Base-by-base conservation (phyloP, 2,888 invertebrate species). In the Apoderus coryli region DNA sequence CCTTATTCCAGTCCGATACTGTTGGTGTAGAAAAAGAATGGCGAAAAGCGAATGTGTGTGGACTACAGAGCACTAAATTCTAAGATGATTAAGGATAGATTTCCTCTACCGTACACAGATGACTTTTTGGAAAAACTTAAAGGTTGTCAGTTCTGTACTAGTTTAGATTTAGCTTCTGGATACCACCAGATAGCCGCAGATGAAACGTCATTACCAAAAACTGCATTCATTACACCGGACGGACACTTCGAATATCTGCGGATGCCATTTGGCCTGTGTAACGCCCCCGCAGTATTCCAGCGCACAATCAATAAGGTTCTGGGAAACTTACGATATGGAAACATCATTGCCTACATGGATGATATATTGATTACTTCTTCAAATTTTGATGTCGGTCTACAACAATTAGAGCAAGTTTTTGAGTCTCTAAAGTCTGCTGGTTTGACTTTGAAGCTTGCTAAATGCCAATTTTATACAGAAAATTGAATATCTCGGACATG, bases 261-360 rank as follows among this genome's bases (percentile, higher is more conserved):
- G 2, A 44, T 50, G 47, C 45, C 47, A 4, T 55, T 52, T 29
- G 51, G 50, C 3, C 35, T 52, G 4, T 31, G 41, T 2, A 51
- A 51, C 23, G 48, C 49, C 1, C 47, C 47, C 4, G 14, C 35
- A 2, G 35, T 30, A 15, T 33, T 37, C 23, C 37, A 37, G 23
- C 10, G 34, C 5, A n/a, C 12, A 6, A 25, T 31, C 3, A 25
- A 31, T 25, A 14, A 31, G 4, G 10, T 12, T 2, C 3, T 31
- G 4, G 31, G 31, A 3, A 9, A 2, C 13, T 9, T 31, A 11
- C 16, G 12, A 4, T 13, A n/a, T 16, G 3, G 10, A 5, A 3
- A 13, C 7, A 10, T 9, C 10, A 6, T 24, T 24, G 32, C 31
- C 2, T 36, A 42, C 16, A 31, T 41, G 34, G 39, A 42, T 26